phyloP scores from a whole-genome alignment of 2,888 invertebrate genomes.

The Epinotia nisella region DNA sequence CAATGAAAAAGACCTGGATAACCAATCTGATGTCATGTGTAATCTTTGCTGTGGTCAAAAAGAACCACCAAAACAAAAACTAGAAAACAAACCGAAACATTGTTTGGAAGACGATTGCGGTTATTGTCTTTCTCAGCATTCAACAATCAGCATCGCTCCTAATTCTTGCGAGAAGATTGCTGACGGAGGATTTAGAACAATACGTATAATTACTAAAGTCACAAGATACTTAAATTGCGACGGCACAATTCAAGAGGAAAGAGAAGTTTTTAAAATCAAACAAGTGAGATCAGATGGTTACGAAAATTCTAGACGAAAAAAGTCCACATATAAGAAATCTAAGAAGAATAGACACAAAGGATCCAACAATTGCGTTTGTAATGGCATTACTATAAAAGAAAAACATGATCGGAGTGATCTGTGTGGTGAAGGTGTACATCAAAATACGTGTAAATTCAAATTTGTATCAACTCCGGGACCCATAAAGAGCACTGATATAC shows the following conservation, averaged over 20 bases:
- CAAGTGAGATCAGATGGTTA: conserved; percentile 54
- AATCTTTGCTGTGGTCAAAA: neutral
- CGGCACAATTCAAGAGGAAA: conserved; percentile 59
- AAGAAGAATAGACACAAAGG: neutral
- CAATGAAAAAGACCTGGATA: neutral
- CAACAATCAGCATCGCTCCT: no score
- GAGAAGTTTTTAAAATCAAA: conserved; percentile 58
- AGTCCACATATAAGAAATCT: neutral
- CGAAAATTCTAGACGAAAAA: neutral
- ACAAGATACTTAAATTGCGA: conserved; percentile 55
- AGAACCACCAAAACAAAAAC: neutral
- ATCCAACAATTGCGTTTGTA: neutral
- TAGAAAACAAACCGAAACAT: neutral
- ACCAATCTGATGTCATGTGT: neutral
- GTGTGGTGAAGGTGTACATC: neutral
- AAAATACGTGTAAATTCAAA: neutral
- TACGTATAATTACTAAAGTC: conserved; percentile 60
- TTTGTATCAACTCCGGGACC: neutral
- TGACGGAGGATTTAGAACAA: conserved; percentile 49
- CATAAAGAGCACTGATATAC: neutral
- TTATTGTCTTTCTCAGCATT: neutral
- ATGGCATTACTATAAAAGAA: neutral
- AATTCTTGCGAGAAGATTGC: neutral
- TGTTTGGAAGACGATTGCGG: neutral
- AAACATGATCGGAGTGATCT: neutral